Evolutionary conservation across 2,797 vertebrate genomes (phyloP).

Genomic region (Hemitrygon akajei): DNA sequence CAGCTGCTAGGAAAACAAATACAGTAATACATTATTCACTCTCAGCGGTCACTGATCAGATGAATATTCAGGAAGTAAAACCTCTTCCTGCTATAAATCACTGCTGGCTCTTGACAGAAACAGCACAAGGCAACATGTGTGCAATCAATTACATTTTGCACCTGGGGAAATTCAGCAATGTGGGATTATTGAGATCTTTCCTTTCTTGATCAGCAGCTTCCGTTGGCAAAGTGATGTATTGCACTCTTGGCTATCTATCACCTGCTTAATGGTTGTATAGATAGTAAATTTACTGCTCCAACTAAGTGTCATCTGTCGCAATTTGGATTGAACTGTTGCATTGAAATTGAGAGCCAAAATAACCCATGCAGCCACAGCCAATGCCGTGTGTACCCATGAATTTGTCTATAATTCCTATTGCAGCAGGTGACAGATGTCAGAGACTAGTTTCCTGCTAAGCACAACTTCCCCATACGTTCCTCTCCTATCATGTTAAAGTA

Average conservation of each 20-base stretch:
- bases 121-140: background rate
- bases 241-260: background rate
- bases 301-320: background rate
- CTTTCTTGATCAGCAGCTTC: background rate
- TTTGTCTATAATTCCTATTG: background rate
- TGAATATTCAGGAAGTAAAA: constrained; percentile 11
- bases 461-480: background rate
- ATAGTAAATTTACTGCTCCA: background rate
- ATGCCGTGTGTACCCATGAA: background rate
- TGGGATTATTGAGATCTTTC: background rate
- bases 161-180: background rate
- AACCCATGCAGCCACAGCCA: background rate
- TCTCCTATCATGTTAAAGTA: background rate
- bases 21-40: background rate
- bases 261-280: background rate
- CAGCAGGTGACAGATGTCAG: background rate
- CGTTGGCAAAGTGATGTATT: background rate
- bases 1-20: background rate
- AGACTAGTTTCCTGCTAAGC: background rate
- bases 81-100: background rate
- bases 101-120: too few species aligned
- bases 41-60: background rate
- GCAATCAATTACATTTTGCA: background rate
- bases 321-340: background rate
- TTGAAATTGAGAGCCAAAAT: background rate